Percentiles rank a stretch among this genome's conserved stretches.
Conservation (phyloP, 2,888 invertebrate genomes). For the Eulithis prunata region DNA sequence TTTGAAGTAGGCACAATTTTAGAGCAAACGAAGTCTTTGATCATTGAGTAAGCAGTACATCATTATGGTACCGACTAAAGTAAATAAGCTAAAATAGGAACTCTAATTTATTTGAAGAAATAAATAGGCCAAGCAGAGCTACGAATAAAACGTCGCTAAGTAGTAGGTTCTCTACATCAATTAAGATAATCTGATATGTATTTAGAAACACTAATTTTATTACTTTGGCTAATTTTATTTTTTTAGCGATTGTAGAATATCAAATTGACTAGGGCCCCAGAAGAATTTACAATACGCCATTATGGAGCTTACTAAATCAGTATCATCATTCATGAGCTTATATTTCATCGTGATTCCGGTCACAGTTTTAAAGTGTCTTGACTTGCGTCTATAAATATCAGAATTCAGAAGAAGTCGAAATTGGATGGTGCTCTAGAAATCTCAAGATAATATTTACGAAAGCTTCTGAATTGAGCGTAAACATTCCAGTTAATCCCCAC, state of each 20-base stretch:
- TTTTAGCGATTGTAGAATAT: no score
- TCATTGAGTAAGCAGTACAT: neutral
- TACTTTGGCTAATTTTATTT: no score
- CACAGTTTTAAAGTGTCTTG: neutral
- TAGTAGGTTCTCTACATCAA: no score
- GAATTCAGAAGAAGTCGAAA: neutral
- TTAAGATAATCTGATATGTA: no score
- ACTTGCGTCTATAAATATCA: neutral
- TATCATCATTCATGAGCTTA: neutral
- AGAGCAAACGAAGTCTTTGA: slow-evolving; percentile 1
- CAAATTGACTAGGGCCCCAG: no score
- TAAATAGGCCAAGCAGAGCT: neutral
- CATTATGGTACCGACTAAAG: neutral
- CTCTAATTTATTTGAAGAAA: neutral
- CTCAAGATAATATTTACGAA: slow-evolving; percentile 7
- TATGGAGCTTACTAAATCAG: no score
- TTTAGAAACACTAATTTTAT: no score
- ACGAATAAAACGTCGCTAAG: no score
- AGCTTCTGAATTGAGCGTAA: slow-evolving; percentile 1
- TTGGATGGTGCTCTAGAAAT: neutral
- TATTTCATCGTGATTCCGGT: neutral
- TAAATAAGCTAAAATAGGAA: neutral
- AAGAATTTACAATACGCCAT: no score
- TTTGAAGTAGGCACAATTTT: neutral
- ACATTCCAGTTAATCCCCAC: slow-evolving; percentile 14